A percentile compares a stretch with the other conserved stretches of the same genome.
phyloP scores from a whole-genome alignment of 2,888 invertebrate genomes.

The Dasypogon diadema region DNA sequence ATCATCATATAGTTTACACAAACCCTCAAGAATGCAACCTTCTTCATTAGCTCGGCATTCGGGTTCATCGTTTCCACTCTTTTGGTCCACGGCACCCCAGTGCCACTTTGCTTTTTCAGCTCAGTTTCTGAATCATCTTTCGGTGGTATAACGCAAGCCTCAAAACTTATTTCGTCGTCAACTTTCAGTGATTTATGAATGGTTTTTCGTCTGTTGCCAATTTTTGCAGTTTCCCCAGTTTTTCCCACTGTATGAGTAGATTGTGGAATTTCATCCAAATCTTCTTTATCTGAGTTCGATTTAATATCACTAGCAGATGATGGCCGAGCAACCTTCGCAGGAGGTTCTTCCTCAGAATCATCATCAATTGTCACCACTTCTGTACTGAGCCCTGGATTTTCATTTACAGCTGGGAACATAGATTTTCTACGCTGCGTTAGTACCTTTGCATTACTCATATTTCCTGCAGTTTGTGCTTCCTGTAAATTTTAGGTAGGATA shows the following conservation, averaged over 20 bases:
- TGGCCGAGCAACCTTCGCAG: not conserved
- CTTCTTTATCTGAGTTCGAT: not conserved
- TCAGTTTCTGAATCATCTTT: not conserved
- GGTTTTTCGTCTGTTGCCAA: slow-evolving; percentile 6
- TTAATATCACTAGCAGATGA: not conserved
- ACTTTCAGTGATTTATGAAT: slow-evolving; percentile 15
- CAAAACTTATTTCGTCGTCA: slow-evolving; percentile 30
- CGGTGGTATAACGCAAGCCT: not conserved
- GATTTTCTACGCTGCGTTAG: no score
- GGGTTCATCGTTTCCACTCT: not conserved
- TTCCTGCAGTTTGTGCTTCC: no score
- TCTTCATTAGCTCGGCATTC: slow-evolving; percentile 14
- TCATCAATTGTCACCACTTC: not conserved
- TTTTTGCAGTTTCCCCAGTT: not conserved
- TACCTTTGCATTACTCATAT: no score
- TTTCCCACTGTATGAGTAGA: no score
- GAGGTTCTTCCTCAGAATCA: not conserved
- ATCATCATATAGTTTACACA: slow-evolving; percentile 11
- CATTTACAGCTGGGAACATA: no score
- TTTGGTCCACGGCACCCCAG: not conserved
- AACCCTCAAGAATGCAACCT: slow-evolving; percentile 19
- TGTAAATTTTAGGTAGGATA: no score
- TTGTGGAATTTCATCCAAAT: not conserved
- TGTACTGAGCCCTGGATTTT: not conserved
- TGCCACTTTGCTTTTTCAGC: not conserved